A percentile compares a stretch with the other conserved stretches of the same genome.
phyloP scores from a whole-genome alignment of 1,140 invertebrate species.

The Drosophila pectinifera region DNA sequence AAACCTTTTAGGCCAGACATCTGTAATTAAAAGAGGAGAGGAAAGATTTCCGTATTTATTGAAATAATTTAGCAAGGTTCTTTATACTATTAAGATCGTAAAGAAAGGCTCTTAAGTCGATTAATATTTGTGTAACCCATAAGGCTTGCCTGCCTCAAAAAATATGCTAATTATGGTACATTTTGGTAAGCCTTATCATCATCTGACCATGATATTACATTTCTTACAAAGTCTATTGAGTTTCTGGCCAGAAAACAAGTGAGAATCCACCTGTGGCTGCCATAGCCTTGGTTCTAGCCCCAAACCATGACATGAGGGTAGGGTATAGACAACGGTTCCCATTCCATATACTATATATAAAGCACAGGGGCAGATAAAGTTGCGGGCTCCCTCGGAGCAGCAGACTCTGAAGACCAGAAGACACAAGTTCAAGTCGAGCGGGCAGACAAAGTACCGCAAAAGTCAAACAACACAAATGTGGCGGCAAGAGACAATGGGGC shows the following conservation, averaged over 20 bases:
- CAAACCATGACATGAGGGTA: conserved; percentile 20
- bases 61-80: not conserved
- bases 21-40: not conserved
- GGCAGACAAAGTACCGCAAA: conserved; percentile 80
- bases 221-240: no score
- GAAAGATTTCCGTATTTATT: not conserved
- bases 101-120: no score
- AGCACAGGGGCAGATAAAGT: conserved; percentile 56
- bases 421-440: conserved; percentile 78
- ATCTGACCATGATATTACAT: not conserved
- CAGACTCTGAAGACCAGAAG: conserved; percentile 3
- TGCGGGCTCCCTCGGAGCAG: conserved; percentile 48
- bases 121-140: not conserved
- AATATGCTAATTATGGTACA: not conserved
- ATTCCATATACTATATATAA: conserved; percentile 31
- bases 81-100: not conserved
- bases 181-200: not conserved
- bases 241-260: no score
- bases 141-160: not conserved
- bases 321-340: conserved; percentile 66
- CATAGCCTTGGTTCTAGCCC: conserved; percentile 1
- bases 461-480: conserved; percentile 80
- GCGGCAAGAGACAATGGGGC: conserved; percentile 60
- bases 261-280: conserved; percentile 13
- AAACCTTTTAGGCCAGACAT: not conserved